Conservation (phyloP, 2,113 vertebrate genomes). For the Otolemur garnettii region DNA sequence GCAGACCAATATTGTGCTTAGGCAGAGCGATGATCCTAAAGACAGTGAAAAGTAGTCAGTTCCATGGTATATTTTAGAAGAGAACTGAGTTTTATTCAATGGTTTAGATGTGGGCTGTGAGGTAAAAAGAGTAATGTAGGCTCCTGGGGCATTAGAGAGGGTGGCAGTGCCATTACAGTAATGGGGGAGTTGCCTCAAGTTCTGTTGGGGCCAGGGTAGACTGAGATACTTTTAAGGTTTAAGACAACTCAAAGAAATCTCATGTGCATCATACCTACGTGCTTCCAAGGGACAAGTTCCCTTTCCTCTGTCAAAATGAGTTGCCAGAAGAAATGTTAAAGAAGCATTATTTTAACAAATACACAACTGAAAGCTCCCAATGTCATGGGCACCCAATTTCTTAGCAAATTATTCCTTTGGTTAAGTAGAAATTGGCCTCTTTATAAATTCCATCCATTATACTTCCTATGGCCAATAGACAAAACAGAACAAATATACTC, state of each 20-base stretch:
- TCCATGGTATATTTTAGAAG: background rate
- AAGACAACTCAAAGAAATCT: background rate
- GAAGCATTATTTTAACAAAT: background rate
- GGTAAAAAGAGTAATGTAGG: background rate
- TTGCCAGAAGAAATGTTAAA: background rate
- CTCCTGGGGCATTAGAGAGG: background rate
- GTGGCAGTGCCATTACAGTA: background rate
- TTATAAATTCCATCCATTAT: slow-evolving; percentile 44
- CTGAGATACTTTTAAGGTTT: background rate
- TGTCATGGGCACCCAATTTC: background rate
- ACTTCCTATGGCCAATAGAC: background rate
- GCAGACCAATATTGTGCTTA: background rate
- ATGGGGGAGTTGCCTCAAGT: background rate
- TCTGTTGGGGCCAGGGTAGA: background rate
- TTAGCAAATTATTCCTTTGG: background rate
- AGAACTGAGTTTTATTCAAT: background rate
- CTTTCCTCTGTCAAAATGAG: background rate
- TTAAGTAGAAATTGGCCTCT: slow-evolving; percentile 20
- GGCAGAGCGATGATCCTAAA: background rate
- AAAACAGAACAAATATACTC: slow-evolving; percentile 39
- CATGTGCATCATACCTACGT: background rate
- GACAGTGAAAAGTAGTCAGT: background rate
- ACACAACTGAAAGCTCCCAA: background rate
- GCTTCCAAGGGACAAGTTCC: background rate
- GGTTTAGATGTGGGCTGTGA: background rate